Evolutionary conservation across 30 jellyfish, hydroid and myxozoan species (phyloP).

Genomic region (Aurelia coerulea): DNA sequence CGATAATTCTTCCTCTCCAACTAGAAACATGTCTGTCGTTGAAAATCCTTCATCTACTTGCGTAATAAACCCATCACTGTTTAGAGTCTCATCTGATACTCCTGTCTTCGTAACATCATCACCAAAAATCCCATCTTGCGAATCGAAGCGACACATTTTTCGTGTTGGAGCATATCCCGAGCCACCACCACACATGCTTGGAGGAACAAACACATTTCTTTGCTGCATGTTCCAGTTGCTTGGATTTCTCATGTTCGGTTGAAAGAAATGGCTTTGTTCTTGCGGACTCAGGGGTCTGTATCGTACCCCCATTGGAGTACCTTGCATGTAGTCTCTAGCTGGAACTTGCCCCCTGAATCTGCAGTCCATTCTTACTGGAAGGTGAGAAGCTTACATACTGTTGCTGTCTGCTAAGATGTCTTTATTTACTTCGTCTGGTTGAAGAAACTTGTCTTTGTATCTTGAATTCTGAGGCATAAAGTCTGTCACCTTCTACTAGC

Average conservation of each 20-base stretch:
- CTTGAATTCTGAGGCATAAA: too few species aligned
- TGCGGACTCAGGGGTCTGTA: too few species aligned
- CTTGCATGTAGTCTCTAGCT: constrained; percentile 20
- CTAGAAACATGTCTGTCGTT: constrained; percentile 25
- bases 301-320: too few species aligned
- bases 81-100: too few species aligned
- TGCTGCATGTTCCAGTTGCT: constrained; percentile 14
- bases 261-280: too few species aligned
- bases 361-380: constrained; percentile 4
- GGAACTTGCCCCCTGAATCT: constrained; percentile 16
- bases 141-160: neutral
- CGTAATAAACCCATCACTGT: neutral
- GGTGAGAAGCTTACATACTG: neutral
- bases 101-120: too few species aligned
- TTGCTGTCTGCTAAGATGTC: too few species aligned
- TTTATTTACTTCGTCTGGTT: too few species aligned
- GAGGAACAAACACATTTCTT: neutral
- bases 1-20: constrained; percentile 24
- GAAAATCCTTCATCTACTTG: constrained; percentile 34
- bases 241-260: neutral
- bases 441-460: too few species aligned
- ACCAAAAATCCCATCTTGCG: too few species aligned
- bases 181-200: neutral
- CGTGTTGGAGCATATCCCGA: neutral
- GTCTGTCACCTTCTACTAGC: too few species aligned